Base-by-base conservation (phyloP, 2,113 vertebrate species). In the Bolborhynchus lineola region DNA sequence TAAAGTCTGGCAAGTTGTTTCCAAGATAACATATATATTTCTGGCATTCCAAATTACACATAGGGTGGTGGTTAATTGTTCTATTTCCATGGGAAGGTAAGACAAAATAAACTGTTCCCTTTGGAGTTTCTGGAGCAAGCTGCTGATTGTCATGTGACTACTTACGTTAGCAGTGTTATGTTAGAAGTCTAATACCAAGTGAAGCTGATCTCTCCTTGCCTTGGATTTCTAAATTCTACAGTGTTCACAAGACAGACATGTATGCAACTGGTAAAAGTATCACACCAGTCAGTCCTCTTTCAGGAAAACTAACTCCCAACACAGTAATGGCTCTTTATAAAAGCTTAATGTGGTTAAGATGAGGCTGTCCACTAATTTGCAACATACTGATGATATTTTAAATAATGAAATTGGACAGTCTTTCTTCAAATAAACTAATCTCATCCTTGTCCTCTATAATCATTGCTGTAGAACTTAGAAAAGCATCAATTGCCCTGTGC, bases 201-300 rank as follows among this genome's bases (percentile, higher is more conserved):
- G 35, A 31, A 88, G 12, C 28, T 64, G 20, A 76, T 72, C 6
- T 82, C 20, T 84, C 28, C 25, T 76, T 82, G 33, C 31, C 67
- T 83, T 80, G 28, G 28, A 52, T 79, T 91, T 79, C 62, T 82
- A 20, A 90, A 64, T 82, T 80, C 67, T 33, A 7, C 35, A 44
- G 10, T 7, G 13, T 68, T 23, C 49, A 37, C 39, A 63, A 68
- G 76, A 59, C 57, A 86, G 63, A 37, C 1, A 2, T 0, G 0
- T 52, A 29, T 44, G 31, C 55, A 26, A 49, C 52, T 74, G 28
- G 16, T 70, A 20, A 11, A 75, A 24, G 8, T 55, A 33, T 49
- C 46, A 41, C 35, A 31, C 8, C 41, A 42, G 16, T 65, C 29
- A 79, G 7, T 68, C 29, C 10, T 85, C 62, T 64, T 62, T 79